Evolutionary conservation across 2,797 vertebrate species (phyloP).

Genomic region (Glyptemys insculpta): DNA sequence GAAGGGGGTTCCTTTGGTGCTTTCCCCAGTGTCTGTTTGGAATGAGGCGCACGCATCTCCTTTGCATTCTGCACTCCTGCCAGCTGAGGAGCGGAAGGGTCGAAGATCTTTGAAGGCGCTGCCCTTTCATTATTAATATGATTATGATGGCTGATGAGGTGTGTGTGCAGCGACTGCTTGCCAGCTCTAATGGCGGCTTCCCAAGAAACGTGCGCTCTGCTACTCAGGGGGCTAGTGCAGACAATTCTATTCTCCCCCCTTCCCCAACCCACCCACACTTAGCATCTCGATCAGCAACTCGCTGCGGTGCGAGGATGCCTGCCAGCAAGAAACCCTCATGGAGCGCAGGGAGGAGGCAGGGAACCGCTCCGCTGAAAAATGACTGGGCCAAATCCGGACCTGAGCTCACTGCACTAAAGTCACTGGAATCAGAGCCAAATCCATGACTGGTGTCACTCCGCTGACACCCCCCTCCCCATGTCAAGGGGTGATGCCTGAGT

Average conservation of each 20-base stretch:
- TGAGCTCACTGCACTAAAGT: background rate
- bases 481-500: background rate
- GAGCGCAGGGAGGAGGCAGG: background rate
- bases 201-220: background rate
- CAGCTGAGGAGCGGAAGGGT: slow-evolving; percentile 42
- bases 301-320: rapidly evolving
- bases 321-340: background rate
- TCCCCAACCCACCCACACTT: background rate
- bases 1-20: background rate
- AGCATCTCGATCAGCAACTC: rapidly evolving
- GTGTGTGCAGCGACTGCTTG: slow-evolving; percentile 23
- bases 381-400: background rate
- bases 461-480: no score
- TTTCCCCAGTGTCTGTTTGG: slow-evolving; percentile 55
- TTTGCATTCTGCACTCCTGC: slow-evolving; percentile 72
- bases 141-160: slow-evolving; percentile 69
- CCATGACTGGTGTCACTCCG: background rate
- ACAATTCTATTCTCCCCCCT: background rate
- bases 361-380: background rate
- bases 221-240: background rate
- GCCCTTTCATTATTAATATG: slow-evolving; percentile 79
- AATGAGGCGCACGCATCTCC: slow-evolving; percentile 50
- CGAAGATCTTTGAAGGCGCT: slow-evolving; percentile 70
- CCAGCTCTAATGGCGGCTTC: slow-evolving; percentile 32
- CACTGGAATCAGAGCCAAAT: background rate